Evolutionary conservation across 1,140 invertebrate species (phyloP).

Genomic region (Pseudoatta argentina): DNA sequence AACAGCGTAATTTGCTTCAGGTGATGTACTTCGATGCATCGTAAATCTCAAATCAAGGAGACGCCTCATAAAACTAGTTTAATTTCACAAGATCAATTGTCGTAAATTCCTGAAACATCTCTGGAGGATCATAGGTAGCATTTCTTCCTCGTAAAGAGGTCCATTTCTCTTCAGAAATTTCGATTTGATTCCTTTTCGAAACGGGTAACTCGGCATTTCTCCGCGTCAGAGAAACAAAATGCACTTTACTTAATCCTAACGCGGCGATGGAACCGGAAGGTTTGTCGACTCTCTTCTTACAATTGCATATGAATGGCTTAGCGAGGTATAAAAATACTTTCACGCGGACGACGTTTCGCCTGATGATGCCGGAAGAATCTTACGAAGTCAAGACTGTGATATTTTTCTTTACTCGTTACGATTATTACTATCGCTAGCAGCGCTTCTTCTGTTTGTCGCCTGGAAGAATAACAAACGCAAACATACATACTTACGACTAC

Average conservation of each 20-base stretch:
- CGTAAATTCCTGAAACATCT: conserved; percentile 17
- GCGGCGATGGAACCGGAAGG: background rate
- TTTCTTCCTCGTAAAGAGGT: background rate
- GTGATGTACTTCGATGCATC: conserved; percentile 17
- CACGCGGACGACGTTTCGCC: background rate
- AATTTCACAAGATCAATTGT: conserved; percentile 24
- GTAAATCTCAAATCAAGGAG: conserved; percentile 30
- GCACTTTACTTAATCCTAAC: conserved; percentile 32
- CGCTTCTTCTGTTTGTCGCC: background rate
- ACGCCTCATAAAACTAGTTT: conserved; percentile 22
- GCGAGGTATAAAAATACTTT: conserved; percentile 43
- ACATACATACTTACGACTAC: conserved; percentile 26
- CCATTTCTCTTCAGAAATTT: conserved; percentile 11
- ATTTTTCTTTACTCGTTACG: conserved; percentile 37
- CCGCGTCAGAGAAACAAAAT: conserved; percentile 7
- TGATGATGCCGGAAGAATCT: background rate
- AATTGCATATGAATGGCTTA: conserved; percentile 26
- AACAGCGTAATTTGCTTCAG: conserved; percentile 25
- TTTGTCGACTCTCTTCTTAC: conserved; percentile 23
- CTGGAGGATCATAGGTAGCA: background rate
- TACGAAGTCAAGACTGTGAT: conserved; percentile 5
- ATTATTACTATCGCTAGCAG: background rate
- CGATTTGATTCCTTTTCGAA: conserved; percentile 7
- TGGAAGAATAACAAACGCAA: background rate
- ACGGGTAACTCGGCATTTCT: background rate